A percentile compares a stretch with the other conserved stretches of the same genome.
Conservation (phyloP, 2,888 invertebrate species). For the Onthophagus sagittarius region DNA sequence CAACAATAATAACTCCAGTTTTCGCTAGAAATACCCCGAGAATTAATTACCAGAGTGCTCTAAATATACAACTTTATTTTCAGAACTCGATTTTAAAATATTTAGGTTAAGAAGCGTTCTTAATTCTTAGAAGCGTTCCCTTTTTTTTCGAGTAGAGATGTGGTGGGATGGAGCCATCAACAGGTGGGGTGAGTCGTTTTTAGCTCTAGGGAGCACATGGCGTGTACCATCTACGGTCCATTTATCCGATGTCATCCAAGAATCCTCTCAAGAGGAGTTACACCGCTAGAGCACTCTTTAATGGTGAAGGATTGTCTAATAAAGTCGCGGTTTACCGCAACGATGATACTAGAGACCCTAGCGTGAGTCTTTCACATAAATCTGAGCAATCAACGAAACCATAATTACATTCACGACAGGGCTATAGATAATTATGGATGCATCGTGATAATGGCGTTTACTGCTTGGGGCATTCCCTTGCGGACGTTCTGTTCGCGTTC, state of each 20-base stretch:
- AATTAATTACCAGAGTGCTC: background rate
- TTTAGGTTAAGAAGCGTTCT: background rate
- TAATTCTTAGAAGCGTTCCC: background rate
- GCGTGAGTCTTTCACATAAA: slow-evolving; percentile 21
- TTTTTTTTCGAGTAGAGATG: background rate
- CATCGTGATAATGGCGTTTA: slow-evolving; percentile 2
- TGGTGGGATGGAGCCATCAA: background rate
- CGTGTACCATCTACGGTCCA: background rate
- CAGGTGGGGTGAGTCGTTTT: background rate
- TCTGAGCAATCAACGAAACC: slow-evolving; percentile 24
- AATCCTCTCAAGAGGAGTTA: background rate
- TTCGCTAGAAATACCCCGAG: background rate
- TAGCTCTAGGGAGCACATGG: background rate
- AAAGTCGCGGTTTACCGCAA: background rate
- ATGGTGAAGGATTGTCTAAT: background rate
- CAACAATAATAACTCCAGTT: background rate
- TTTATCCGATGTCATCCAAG: background rate
- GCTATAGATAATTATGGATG: slow-evolving; percentile 17
- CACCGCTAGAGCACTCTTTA: background rate
- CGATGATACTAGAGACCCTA: background rate
- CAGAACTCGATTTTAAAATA: background rate
- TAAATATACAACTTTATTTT: background rate
- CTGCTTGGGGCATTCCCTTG: background rate
- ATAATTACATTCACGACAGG: slow-evolving; percentile 21
- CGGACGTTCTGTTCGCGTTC: background rate